A percentile compares a stretch with the other conserved stretches of the same genome.
phyloP scores from a whole-genome alignment of 2,113 vertebrate genomes.

The Saimiri boliviensis region DNA sequence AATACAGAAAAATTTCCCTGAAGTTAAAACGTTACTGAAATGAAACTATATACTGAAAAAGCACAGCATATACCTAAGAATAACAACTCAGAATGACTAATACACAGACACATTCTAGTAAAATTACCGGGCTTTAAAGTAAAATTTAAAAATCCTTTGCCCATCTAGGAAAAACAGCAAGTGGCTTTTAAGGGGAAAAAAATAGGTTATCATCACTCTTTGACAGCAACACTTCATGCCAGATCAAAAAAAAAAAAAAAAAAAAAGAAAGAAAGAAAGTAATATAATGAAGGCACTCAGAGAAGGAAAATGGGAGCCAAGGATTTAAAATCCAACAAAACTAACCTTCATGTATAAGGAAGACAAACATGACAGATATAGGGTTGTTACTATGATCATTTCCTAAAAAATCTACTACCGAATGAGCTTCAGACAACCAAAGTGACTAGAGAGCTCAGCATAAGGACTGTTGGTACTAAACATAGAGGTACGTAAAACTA shows the following conservation, averaged over 20 bases:
- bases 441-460: background rate
- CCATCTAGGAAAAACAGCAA: background rate
- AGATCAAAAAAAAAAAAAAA: background rate
- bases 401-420: background rate
- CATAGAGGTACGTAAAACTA: background rate
- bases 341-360: background rate
- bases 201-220: background rate
- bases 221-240: background rate
- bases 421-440: background rate
- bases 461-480: background rate
- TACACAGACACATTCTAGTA: background rate
- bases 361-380: background rate
- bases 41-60: background rate
- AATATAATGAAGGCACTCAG: background rate
- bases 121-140: background rate
- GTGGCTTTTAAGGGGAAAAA: background rate
- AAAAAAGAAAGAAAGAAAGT: background rate
- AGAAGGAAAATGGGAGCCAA: background rate
- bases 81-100: background rate
- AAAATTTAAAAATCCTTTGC: background rate
- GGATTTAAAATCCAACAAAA: background rate
- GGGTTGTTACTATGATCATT: background rate
- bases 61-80: background rate
- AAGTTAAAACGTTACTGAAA: constrained; percentile 2
- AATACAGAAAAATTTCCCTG: background rate